Evolutionary conservation across 1,140 invertebrate species (phyloP), one percentile per base, ranked within the genome.

Genomic region (Euura lappo): DNA sequence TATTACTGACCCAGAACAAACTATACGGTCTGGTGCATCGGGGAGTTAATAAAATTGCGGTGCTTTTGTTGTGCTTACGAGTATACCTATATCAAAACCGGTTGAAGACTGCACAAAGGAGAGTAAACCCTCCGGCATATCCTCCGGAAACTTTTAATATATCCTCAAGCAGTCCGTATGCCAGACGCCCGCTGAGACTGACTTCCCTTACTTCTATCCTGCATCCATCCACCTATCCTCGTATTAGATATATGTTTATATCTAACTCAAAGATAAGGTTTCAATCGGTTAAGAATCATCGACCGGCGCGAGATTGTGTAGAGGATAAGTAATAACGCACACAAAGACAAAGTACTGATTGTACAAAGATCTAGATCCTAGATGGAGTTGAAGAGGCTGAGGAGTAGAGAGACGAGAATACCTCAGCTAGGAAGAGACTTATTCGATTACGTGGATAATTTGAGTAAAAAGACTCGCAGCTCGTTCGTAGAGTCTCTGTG

Each of bases 71-170:
- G 28, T 28, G 28, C 28, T 28, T 28, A 28, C 28, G 28, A 28
- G 28, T 28, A 28, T 28, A 28, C 28, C 28, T 28, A 28, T 28
- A 28, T 28, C 28, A 28, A 28, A 28, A 28, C 0, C 28, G 28
- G 28, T 28, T 28, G 28, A 68, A 44, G 8, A 44, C 13, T 68
- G 66, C 13, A 68, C 66, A 75, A 72, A 69, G 68, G 45, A 51
- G 65, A 68, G 71, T 45, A 69, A 70, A 47, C 72, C 81, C 80
- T 82, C 78, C 80, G 81, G 79, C 81, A 79, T 73, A 78, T 79
- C 79, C 78, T 83, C 80, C 77, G 43, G 73, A 75, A 82, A 83
- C 77, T 84, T 83, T 83, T 83, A 84, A 84, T 84, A 81, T 83
- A 79, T 76, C 75, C 74, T 71, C 71, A 69, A 75, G 74, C 76